Evolutionary conservation across 1,140 invertebrate species (phyloP), one percentile per base, ranked within the genome.

Genomic region (Papilio helenus): DNA sequence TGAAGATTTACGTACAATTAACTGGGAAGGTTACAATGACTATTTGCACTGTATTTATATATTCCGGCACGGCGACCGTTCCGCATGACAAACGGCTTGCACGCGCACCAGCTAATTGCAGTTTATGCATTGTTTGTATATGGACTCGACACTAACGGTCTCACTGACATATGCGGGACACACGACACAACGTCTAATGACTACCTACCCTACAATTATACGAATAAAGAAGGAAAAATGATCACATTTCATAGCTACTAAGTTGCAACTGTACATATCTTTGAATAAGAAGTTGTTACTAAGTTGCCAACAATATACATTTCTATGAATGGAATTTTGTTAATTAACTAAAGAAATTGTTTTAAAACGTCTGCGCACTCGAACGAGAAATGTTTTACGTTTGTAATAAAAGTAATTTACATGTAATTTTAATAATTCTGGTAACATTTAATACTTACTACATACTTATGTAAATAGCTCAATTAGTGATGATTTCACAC

Each of bases 121-220:
- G 14, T 74, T 74, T 74, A 74, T 74, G 72, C 44, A 74, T 74
- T 74, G 72, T 74, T 74, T 46, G 20, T 74, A 73, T 73, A 74
- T 12, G 72, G 72, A 51, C 44, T 29, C 42, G 10, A 16, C 14
- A 20, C 42, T 74, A 74, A 74, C 72, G 72, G 72, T 49, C 72
- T 14, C 10, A 20, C 14, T 49, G 44, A 26, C 72, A 72, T 72
- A 20, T 68, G 29, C n/a, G 42, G 39, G 58, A 26, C 20, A 72
- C 42, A 44, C n/a, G 72, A 72, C 42, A 12, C 9, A 29, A 4
- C 39, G 34, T 7, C 71, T 72, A 42, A 44, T 72, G 14, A 68
- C 12, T 29, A 16, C 14, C 18, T 4, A 68, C 12, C 61, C 34
- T 68, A 16, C 12, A 16, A 68, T 7, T 16, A 29, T 29, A 61